Conservation (phyloP, 2,888 invertebrate species). For the Drosophila kuntzei region DNA sequence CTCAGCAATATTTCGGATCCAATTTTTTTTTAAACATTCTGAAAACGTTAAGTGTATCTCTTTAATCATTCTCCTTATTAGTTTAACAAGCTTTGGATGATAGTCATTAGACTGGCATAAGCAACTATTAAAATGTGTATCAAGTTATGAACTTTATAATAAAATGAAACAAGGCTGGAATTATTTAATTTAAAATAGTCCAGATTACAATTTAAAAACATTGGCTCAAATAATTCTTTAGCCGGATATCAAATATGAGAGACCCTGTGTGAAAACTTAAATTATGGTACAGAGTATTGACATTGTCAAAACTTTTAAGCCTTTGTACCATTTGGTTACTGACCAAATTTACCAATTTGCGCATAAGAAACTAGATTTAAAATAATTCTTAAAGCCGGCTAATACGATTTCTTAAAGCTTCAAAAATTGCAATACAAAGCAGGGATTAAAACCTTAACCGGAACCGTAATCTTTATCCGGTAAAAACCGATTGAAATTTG, state of each 20-base stretch:
- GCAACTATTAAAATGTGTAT: not conserved
- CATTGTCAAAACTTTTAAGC: too few species aligned
- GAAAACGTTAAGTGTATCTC: not conserved
- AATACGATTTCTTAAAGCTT: not conserved
- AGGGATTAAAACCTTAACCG: too few species aligned
- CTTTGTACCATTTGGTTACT: too few species aligned
- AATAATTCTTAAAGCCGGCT: not conserved
- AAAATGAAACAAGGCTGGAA: not conserved
- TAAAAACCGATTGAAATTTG: too few species aligned
- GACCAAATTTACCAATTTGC: too few species aligned
- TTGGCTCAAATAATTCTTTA: too few species aligned
- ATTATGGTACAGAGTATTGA: too few species aligned
- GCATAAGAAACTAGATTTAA: too few species aligned
- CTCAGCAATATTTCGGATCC: not conserved
- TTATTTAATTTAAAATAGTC: not conserved
- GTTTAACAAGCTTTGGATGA: not conserved
- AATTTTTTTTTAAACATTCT: not conserved
- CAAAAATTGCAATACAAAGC: not conserved
- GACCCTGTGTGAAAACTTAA: too few species aligned
- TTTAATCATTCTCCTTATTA: not conserved
- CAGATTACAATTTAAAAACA: not conserved
- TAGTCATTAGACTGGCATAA: not conserved
- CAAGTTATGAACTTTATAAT: not conserved
- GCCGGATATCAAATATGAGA: too few species aligned
- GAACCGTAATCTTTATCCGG: too few species aligned